Evolutionary conservation across 2,888 invertebrate species (phyloP).

Genomic region (Psylliodes chrysocephalus): DNA sequence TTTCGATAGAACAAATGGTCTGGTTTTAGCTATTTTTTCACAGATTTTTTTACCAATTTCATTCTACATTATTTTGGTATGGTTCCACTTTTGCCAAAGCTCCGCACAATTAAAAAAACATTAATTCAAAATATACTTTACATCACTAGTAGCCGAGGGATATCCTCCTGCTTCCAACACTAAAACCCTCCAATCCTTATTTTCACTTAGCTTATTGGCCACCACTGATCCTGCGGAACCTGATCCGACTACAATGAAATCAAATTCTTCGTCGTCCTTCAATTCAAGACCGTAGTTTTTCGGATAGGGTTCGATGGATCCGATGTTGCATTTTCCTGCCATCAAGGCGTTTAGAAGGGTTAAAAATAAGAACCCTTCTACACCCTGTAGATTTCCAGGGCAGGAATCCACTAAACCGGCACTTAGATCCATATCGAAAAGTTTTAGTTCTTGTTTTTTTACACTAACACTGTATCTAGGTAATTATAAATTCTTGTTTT

Average conservation of each 20-base stretch:
- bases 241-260: slow-evolving; percentile 67
- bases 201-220: slow-evolving; percentile 65
- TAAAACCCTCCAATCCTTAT: slow-evolving; percentile 64
- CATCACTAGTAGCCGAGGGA: slow-evolving; percentile 68
- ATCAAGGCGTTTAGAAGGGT: slow-evolving; percentile 71
- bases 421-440: too few relatives aligned
- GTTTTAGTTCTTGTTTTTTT: too few relatives aligned
- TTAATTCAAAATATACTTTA: too few relatives aligned
- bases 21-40: too few relatives aligned
- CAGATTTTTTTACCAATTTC: too few relatives aligned
- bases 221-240: slow-evolving; percentile 68
- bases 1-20: too few relatives aligned
- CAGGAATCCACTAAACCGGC: too few relatives aligned
- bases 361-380: slow-evolving; percentile 67
- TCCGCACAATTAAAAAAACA: too few relatives aligned
- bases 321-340: slow-evolving; percentile 69
- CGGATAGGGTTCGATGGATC: slow-evolving; percentile 50
- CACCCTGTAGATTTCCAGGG: slow-evolving; percentile 52
- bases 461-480: too few relatives aligned
- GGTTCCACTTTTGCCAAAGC: too few relatives aligned
- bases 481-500: too few relatives aligned
- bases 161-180: slow-evolving; percentile 64
- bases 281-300: slow-evolving; percentile 46
- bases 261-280: slow-evolving; percentile 58
- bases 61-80: too few relatives aligned